phyloP scores from a whole-genome alignment of 1,140 invertebrate genomes.

The Agrilus planipennis region DNA sequence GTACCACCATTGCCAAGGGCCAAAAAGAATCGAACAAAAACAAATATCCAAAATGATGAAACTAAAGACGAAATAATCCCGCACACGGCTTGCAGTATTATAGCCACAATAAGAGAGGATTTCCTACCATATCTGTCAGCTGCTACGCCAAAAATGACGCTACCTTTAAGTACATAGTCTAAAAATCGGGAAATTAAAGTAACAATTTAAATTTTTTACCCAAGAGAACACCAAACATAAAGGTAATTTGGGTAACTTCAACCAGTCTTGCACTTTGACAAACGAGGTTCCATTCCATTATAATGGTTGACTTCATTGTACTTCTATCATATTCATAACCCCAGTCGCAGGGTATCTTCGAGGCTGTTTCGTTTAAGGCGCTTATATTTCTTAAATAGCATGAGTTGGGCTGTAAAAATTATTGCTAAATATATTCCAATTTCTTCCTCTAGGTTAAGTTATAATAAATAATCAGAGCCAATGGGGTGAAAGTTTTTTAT shows the following conservation, averaged over 20 bases:
- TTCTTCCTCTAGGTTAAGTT: no score
- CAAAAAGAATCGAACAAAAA: slow-evolving; percentile 49
- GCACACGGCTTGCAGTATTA: slow-evolving; percentile 44
- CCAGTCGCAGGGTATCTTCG: slow-evolving; percentile 16
- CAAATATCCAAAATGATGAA: slow-evolving; percentile 49
- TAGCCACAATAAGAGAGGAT: slow-evolving; percentile 22
- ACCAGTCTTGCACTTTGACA: slow-evolving; percentile 36
- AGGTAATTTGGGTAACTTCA: slow-evolving; percentile 38
- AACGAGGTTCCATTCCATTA: slow-evolving; percentile 40
- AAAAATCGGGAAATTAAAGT: no score
- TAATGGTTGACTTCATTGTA: slow-evolving; percentile 36
- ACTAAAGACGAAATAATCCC: slow-evolving; percentile 44
- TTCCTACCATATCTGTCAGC: slow-evolving; percentile 37
- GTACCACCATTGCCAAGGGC: slow-evolving; percentile 58
- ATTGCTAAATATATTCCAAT: no score
- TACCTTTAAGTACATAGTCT: no score
- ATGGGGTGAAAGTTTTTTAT: no score
- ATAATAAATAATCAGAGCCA: no score
- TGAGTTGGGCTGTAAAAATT: no score
- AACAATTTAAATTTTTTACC: slow-evolving; percentile 26
- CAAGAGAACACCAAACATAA: slow-evolving; percentile 39
- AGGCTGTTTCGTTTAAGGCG: no score
- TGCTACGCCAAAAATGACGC: slow-evolving; percentile 37
- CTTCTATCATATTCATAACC: slow-evolving; percentile 38
- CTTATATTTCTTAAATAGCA: no score